A percentile compares a stretch with the other conserved stretches of the same genome.
Conservation (phyloP, 1,140 invertebrate species). For the Brachionus sp. region DNA sequence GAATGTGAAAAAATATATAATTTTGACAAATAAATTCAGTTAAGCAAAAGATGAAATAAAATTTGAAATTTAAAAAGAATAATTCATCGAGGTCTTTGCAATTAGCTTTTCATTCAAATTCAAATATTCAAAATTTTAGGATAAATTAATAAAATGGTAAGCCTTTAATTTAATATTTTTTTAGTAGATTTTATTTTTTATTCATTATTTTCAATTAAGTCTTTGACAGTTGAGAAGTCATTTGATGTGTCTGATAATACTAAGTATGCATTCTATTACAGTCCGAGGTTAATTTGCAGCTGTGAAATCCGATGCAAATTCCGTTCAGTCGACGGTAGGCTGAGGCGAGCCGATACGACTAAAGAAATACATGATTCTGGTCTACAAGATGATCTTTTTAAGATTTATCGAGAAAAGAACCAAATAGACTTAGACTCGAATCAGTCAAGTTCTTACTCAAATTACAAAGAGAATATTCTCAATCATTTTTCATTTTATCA, state of each 20-base stretch:
- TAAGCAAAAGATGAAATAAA: conserved; percentile 15
- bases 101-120: not conserved
- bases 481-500: not conserved
- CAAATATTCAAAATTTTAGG: not conserved
- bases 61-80: not conserved
- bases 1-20: not conserved
- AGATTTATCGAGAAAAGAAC: not conserved
- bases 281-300: conserved; percentile 1
- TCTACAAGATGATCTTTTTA: not conserved
- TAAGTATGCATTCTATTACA: not conserved
- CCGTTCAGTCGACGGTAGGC: not conserved
- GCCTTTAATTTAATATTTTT: not conserved
- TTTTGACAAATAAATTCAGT: not conserved
- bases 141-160: not conserved
- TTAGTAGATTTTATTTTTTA: not conserved
- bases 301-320: not conserved
- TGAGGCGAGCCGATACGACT: not conserved
- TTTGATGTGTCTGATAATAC: not conserved
- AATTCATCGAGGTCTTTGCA: not conserved
- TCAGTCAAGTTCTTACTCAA: not conserved
- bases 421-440: not conserved
- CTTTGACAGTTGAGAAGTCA: not conserved
- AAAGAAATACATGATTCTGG: not conserved
- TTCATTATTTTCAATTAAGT: not conserved
- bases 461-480: not conserved